Conservation (phyloP, 2,113 vertebrate species). For the Dromaius novaehollandiae region DNA sequence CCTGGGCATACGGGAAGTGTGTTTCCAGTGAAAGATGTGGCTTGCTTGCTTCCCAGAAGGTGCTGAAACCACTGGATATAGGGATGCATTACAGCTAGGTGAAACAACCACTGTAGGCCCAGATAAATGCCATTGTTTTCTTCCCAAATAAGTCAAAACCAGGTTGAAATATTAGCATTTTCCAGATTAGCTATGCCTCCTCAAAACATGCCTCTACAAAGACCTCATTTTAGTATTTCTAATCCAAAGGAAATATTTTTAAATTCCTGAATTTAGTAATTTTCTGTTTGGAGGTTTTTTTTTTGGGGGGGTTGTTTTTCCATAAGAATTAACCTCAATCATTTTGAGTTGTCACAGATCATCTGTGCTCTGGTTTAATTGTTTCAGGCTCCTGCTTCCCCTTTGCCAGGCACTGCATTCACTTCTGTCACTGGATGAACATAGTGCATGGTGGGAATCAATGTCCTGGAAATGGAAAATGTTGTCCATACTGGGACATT, state of each 20-base stretch:
- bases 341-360: neutral
- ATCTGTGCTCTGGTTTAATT: neutral
- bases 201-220: neutral
- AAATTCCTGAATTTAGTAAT: neutral
- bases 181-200: neutral
- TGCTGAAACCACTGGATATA: neutral
- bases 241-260: slow-evolving; percentile 54
- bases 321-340: neutral
- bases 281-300: neutral
- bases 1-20: neutral
- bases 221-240: neutral
- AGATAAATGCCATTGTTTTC: neutral
- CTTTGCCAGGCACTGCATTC: neutral
- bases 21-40: neutral
- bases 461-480: neutral
- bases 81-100: fast-evolving
- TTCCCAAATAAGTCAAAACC: neutral
- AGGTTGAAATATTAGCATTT: neutral
- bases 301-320: neutral
- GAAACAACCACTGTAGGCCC: neutral
- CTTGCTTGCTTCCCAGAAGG: neutral
- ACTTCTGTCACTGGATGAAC: neutral
- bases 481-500: neutral
- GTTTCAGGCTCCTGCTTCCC: neutral
- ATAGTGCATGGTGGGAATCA: neutral